These are phyloP conservation scores for Tamandua tetradactyla DNA, from an alignment of 2,797 vertebrate genomes.

Conservation along the genomic window DNA sequence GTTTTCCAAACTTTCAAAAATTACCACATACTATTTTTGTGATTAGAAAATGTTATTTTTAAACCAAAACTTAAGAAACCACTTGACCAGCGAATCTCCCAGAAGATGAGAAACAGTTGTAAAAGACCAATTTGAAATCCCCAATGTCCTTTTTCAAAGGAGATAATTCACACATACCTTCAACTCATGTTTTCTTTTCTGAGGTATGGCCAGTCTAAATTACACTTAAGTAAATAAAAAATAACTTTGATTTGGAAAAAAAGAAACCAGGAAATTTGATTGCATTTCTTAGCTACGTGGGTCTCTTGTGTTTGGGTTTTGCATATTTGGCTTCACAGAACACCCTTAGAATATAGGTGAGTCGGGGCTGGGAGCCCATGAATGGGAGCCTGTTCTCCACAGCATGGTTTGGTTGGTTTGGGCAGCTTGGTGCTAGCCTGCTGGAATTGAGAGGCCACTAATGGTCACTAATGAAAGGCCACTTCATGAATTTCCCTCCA, in stretches of 20 bases:
- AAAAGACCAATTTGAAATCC: neutral
- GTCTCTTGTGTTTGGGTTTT: constrained; percentile 26
- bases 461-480: constrained; percentile 35
- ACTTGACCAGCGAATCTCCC: neutral
- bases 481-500: constrained; percentile 6
- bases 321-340: constrained; percentile 33
- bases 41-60: neutral
- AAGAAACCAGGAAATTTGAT: constrained; percentile 38
- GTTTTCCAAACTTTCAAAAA: constrained; percentile 47
- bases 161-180: constrained; percentile 15
- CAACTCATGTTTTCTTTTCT: constrained; percentile 34
- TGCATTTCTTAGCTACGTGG: constrained; percentile 47
- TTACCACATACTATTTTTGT: neutral
- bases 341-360: neutral
- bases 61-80: neutral
- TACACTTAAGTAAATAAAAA: neutral
- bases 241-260: constrained; percentile 17
- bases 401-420: neutral
- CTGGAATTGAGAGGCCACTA: neutral
- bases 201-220: neutral
- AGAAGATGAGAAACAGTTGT: neutral
- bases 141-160: neutral
- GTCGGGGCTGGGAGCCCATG: neutral
- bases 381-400: constrained; percentile 53
- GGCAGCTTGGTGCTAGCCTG: neutral